phyloP scores from a whole-genome alignment of 1,140 invertebrate species.

The Ceratosolen fusciceps region DNA sequence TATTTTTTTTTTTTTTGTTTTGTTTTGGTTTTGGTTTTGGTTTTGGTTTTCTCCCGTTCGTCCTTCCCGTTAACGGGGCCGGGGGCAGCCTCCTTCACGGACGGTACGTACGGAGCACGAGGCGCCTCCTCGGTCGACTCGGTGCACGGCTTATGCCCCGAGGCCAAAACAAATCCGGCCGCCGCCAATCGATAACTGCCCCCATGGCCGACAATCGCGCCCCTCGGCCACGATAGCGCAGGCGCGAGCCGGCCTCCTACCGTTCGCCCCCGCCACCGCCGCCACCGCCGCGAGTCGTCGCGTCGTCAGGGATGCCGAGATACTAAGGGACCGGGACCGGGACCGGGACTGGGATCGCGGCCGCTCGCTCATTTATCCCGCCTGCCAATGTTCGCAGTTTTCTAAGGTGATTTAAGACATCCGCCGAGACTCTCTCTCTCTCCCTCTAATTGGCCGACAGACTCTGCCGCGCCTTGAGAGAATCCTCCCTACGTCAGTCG shows the following conservation, averaged over 20 bases:
- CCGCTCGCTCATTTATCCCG: neutral
- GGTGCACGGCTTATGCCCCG: constrained; percentile 39
- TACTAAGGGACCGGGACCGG: neutral
- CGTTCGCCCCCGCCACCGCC: neutral
- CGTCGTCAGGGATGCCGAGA: no score
- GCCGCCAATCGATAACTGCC: constrained; percentile 60
- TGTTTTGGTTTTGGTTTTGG: no score
- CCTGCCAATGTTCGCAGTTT: neutral
- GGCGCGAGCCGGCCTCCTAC: neutral
- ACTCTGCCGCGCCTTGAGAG: neutral
- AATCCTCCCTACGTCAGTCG: neutral
- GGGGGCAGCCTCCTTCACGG: no score
- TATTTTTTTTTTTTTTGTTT: no score
- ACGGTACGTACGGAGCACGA: neutral
- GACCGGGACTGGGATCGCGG: no score
- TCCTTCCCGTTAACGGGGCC: no score
- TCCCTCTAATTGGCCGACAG: neutral
- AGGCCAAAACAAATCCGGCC: constrained; percentile 51
- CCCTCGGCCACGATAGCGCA: constrained; percentile 27
- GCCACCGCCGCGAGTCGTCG: no score
- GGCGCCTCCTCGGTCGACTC: neutral
- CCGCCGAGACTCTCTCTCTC: neutral
- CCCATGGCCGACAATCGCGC: constrained; percentile 49
- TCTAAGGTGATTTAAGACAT: neutral
- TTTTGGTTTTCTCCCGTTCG: no score